phyloP scores from a whole-genome alignment of 2,113 vertebrate genomes.

The Melanerpes aurifrons region DNA sequence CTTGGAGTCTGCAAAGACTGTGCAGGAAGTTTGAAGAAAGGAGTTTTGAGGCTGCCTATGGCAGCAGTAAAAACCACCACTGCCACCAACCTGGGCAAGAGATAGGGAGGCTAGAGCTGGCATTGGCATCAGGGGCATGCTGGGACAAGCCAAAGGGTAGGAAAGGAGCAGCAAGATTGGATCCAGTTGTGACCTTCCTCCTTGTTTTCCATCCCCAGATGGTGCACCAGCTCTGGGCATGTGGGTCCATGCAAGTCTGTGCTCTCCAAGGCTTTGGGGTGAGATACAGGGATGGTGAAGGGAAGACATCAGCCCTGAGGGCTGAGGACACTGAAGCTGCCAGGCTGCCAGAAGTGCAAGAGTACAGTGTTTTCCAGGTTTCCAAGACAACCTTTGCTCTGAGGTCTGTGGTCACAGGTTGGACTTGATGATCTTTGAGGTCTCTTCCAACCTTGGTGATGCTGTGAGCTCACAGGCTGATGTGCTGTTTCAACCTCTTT shows the following conservation, averaged over 20 bases:
- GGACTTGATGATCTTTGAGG: too few relatives aligned
- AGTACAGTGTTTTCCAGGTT: neutral
- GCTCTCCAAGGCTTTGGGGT: accelerated
- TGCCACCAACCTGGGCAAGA: neutral
- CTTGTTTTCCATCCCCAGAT: neutral
- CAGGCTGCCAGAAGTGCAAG: neutral
- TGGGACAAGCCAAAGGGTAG: neutral
- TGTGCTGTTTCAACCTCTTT: neutral
- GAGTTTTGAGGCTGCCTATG: accelerated
- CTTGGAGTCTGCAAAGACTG: neutral
- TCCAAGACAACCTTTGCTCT: neutral
- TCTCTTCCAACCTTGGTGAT: too few relatives aligned
- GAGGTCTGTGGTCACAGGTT: too few relatives aligned
- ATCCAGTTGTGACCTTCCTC: neutral
- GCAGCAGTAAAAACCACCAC: neutral
- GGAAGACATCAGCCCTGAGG: neutral
- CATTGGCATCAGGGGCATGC: neutral
- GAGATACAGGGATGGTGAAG: neutral
- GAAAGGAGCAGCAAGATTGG: neutral
- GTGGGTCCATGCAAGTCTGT: accelerated
- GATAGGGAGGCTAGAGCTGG: neutral
- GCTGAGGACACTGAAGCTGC: neutral
- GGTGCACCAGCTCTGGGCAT: neutral
- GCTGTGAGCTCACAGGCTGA: accelerated
- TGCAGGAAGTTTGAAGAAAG: neutral